A percentile compares a stretch with the other conserved stretches of the same genome.
Conservation (phyloP, 2,797 vertebrate species). For the Ctenopoma kingsleyae region DNA sequence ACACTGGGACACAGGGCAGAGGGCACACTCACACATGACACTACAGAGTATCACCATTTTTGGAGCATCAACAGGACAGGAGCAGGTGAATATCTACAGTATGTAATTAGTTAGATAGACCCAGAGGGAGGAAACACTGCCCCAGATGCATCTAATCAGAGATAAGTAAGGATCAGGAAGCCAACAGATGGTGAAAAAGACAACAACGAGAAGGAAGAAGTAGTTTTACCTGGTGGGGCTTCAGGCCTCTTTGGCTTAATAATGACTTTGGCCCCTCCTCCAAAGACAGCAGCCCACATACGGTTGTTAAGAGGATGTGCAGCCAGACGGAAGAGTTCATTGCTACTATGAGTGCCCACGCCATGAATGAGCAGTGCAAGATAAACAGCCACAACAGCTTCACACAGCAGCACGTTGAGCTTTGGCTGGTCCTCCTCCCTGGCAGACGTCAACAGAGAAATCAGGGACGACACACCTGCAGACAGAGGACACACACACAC, state of each 20-base stretch:
- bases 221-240: constrained; percentile 88
- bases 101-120: constrained; percentile 18
- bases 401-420: constrained; percentile 93
- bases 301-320: constrained; percentile 95
- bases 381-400: constrained; percentile 96
- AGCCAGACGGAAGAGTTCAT: constrained; percentile 94
- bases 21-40: constrained; percentile 78
- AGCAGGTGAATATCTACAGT: constrained; percentile 15
- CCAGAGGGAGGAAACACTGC: constrained; percentile 27
- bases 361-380: constrained; percentile 95
- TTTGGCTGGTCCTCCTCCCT: constrained; percentile 95
- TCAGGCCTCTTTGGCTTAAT: constrained; percentile 92
- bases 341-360: constrained; percentile 93
- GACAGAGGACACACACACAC: constrained; percentile 22
- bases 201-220: not conserved
- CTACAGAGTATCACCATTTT: constrained; percentile 52
- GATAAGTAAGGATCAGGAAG: constrained; percentile 29
- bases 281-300: constrained; percentile 98
- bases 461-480: constrained; percentile 95
- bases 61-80: constrained; percentile 60
- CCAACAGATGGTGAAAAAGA: constrained; percentile 28
- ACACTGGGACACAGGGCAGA: constrained; percentile 82
- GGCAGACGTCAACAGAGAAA: constrained; percentile 91
- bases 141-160: constrained; percentile 30
- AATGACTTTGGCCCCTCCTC: constrained; percentile 94